These are phyloP conservation scores for Drosophila leonis DNA, from an alignment of 2,888 invertebrate species.

Conservation along the genomic window DNA sequence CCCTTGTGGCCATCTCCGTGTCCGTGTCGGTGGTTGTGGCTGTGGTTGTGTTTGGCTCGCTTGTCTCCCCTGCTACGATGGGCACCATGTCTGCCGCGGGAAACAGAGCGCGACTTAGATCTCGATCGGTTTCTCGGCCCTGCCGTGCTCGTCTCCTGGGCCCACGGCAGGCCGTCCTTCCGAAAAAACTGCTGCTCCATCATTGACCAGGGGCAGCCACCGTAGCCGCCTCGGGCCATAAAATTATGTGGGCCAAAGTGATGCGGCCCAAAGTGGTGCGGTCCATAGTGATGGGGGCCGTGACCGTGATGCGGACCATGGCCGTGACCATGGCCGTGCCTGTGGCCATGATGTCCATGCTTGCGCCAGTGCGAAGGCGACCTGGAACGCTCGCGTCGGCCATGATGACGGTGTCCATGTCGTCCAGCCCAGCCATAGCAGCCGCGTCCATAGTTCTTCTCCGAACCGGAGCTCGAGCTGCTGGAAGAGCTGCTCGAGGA, in stretches of 20 bases:
- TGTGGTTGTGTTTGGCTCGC: constrained; percentile 31
- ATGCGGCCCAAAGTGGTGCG: neutral
- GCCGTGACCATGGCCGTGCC: constrained; percentile 2
- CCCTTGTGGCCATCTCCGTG: constrained; percentile 64
- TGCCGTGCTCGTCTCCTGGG: constrained; percentile 44
- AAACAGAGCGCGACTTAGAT: constrained; percentile 42
- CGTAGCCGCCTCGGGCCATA: constrained; percentile 10
- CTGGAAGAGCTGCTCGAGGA: constrained; percentile 50
- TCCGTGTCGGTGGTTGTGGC: constrained; percentile 43
- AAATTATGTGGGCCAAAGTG: neutral
- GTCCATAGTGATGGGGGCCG: neutral
- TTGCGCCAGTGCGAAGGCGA: constrained; percentile 39
- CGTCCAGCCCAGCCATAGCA: constrained; percentile 30
- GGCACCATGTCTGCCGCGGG: constrained; percentile 22
- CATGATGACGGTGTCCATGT: constrained; percentile 37
- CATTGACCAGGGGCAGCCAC: constrained; percentile 19
- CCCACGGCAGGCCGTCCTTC: constrained; percentile 64
- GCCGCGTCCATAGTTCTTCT: constrained; percentile 15
- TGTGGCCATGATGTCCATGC: constrained; percentile 27
- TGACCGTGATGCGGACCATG: constrained; percentile 10
- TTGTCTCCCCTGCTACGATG: constrained; percentile 24
- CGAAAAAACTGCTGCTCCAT: constrained; percentile 67
- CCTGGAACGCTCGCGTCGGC: constrained; percentile 29
- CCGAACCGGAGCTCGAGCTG: constrained; percentile 43
- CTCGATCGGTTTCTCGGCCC: constrained; percentile 29